These are phyloP conservation scores for Semnornis frantzii DNA, from an alignment of 2,113 vertebrate genomes.

Conservation along the genomic window DNA sequence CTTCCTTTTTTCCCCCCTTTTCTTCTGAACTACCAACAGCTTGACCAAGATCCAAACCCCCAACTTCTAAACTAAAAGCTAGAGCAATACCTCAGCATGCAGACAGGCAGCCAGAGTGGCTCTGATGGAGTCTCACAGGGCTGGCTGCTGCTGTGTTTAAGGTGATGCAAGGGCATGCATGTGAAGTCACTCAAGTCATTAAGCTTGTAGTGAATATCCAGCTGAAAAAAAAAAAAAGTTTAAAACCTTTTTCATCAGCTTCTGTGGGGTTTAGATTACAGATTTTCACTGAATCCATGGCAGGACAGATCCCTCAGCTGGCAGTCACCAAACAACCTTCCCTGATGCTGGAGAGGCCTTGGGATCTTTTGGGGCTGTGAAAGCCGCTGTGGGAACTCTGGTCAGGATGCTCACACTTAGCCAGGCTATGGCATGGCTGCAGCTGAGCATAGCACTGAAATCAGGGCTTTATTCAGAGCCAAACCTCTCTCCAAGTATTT, in stretches of 20 bases:
- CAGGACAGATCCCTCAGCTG: background rate
- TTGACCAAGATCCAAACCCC: background rate
- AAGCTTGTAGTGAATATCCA: background rate
- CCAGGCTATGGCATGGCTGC: background rate
- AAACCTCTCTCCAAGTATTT: background rate
- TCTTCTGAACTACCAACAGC: background rate
- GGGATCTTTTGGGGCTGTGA: background rate
- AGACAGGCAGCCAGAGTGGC: background rate
- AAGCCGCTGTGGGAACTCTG: background rate
- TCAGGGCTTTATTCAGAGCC: background rate
- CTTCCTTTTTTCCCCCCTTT: too few relatives aligned
- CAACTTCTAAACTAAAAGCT: background rate
- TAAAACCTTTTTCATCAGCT: background rate
- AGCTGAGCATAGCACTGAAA: background rate
- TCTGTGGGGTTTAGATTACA: background rate
- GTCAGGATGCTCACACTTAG: background rate
- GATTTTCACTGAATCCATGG: background rate
- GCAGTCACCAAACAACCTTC: background rate
- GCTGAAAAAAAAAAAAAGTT: background rate
- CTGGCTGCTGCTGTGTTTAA: background rate
- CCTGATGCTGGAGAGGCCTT: accelerated
- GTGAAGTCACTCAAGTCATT: background rate
- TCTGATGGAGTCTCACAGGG: background rate
- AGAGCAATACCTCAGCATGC: background rate
- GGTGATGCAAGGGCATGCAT: background rate